Evolutionary conservation across 2,888 invertebrate species (phyloP), one percentile per base, ranked within the genome.

Genomic region (Cataglyphis cursor): DNA sequence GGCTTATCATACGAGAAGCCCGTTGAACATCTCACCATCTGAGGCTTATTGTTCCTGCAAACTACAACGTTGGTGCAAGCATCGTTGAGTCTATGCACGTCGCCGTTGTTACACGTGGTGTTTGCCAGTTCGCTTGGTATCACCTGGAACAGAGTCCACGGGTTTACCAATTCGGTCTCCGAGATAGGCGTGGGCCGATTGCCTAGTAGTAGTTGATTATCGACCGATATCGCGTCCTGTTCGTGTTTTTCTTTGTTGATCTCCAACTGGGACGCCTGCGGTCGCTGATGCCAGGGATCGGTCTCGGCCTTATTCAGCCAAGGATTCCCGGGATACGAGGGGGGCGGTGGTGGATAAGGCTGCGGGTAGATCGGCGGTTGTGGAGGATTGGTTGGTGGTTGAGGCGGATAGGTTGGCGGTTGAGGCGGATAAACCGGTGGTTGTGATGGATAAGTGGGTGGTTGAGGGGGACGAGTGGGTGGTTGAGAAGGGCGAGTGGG

Each of bases 61-160:
- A 93, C 92, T 3, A 94, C 90, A 6, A 94, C 94, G 62, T 87
- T 92, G 31, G 91, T 90, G 81, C 94, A 94, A 35, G 90, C 72
- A 0, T 94, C 92, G 74, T 91, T 92, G 54, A 94, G 89, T 66
- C 91, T 92, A 66, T 93, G 92, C 3, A 94, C 68, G n/a, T 90
- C 90, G 8, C 93, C 93, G 51, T 91, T 90, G 31, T 90, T 87
- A 74, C 94, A 94, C 0, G 93, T 93, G 1, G 85, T 86, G 8
- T 87, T 90, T 10, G 83, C 89, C 70, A 93, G 80, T 24, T 92
- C 92, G 1, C 89, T 88, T 1, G 94, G 93, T 18, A 93, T 85
- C 9, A 87, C 87, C n/a, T 93, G 91, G 57, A 89, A 57, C 18
- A 90, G 24, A 8, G 88, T 90, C 94, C 93, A 94, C 0, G 93